Conservation (phyloP, 2,113 vertebrate species). For the Phalacrocorax brasilianus region DNA sequence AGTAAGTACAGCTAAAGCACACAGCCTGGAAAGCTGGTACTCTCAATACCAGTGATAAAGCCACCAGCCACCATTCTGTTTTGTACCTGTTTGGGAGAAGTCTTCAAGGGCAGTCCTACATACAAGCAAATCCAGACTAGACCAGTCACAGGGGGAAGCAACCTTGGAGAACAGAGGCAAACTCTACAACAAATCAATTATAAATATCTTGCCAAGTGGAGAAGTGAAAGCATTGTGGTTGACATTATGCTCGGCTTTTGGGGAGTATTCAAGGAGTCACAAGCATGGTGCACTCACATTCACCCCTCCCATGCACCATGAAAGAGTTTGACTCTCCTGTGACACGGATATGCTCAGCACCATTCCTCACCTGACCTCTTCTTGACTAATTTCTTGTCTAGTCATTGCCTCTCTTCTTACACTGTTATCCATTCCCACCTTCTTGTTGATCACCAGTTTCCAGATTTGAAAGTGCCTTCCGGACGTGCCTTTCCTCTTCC, state of each 20-base stretch:
- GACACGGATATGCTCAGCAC: background rate
- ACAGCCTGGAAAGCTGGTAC: background rate
- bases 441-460: background rate
- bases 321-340: background rate
- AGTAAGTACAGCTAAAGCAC: background rate
- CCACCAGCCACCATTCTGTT: background rate
- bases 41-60: background rate
- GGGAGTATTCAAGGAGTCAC: background rate
- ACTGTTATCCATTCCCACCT: background rate
- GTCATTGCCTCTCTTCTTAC: background rate
- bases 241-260: background rate
- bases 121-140: background rate
- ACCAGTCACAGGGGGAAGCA: background rate
- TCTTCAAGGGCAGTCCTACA: background rate
- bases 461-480: background rate
- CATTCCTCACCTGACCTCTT: background rate
- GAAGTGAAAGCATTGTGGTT: background rate
- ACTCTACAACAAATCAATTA: background rate
- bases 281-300: background rate
- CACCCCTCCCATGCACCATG: background rate
- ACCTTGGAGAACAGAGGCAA: background rate
- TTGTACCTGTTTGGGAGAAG: background rate
- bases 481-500: background rate
- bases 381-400: background rate
- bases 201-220: background rate